These are phyloP conservation scores for Catostomus latipinnis DNA, from an alignment of 2,797 vertebrate genomes.

Conservation along the genomic window DNA sequence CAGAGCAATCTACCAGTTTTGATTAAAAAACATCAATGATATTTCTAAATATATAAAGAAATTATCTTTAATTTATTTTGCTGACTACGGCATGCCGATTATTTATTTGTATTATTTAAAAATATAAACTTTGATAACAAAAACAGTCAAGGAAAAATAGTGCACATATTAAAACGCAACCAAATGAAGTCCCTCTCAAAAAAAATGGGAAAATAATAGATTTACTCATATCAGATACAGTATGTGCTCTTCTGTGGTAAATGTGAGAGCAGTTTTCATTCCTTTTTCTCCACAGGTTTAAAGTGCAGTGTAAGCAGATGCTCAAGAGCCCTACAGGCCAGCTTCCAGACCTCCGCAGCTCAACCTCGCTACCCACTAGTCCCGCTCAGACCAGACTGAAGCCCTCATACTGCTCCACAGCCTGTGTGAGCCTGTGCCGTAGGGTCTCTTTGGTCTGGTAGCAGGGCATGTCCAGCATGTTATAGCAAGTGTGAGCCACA, in stretches of 20 bases:
- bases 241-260: constrained; percentile 26
- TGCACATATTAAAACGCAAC: constrained; percentile 5
- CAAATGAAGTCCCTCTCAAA: constrained; percentile 37
- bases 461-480: constrained; percentile 95
- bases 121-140: constrained; percentile 24
- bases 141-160: not conserved
- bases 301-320: constrained; percentile 52
- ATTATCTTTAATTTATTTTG: not conserved
- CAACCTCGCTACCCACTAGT: not conserved
- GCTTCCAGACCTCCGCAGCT: constrained; percentile 50
- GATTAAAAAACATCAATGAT: constrained; percentile 11
- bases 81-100: not conserved
- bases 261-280: constrained; percentile 30
- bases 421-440: constrained; percentile 85
- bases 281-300: constrained; percentile 24
- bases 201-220: constrained; percentile 40
- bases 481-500: constrained; percentile 97
- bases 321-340: not conserved
- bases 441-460: constrained; percentile 95
- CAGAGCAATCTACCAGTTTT: not conserved
- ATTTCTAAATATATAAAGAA: constrained; percentile 26
- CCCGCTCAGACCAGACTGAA: constrained; percentile 89
- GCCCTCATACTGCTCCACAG: constrained; percentile 95
- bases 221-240: constrained; percentile 38
- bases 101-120: constrained; percentile 14